phyloP scores from a whole-genome alignment of 2,113 vertebrate genomes.

The Centropus unirufus region DNA sequence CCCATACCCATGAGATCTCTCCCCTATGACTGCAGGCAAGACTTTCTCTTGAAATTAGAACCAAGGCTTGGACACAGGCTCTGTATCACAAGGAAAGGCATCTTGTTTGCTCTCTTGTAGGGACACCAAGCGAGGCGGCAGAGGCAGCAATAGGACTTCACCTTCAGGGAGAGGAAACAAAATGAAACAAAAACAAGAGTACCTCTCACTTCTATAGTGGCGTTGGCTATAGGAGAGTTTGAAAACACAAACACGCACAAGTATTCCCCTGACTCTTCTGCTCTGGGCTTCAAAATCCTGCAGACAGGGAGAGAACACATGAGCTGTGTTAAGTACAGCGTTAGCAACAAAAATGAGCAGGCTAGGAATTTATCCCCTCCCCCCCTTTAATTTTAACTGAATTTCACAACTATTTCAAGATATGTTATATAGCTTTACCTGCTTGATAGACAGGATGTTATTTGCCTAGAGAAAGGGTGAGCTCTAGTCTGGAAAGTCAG shows the following conservation, averaged over 20 bases:
- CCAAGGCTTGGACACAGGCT: not conserved
- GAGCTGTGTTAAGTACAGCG: not conserved
- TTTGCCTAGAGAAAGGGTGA: not conserved
- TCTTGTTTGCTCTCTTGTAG: not conserved
- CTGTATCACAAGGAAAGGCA: not conserved
- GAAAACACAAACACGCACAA: conserved; percentile 93
- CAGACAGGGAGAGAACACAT: conserved; percentile 59
- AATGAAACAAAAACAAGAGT: conserved; percentile 46
- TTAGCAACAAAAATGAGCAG: not conserved
- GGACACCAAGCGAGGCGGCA: rapidly evolving
- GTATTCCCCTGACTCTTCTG: conserved; percentile 95
- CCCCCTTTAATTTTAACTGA: not conserved
- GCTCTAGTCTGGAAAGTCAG: not conserved
- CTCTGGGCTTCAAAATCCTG: conserved; percentile 90
- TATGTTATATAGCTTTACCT: not conserved
- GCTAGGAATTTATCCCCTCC: not conserved
- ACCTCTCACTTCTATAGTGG: conserved; percentile 98
- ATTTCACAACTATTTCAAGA: not conserved
- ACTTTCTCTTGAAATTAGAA: not conserved
- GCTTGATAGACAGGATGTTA: not conserved
- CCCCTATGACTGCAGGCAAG: rapidly evolving
- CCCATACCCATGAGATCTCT: rapidly evolving
- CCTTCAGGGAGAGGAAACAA: not conserved
- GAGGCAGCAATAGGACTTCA: not conserved
- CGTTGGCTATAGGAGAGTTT: conserved; percentile 90